Percentiles rank a stretch among this genome's conserved stretches.
phyloP scores from a whole-genome alignment of 2,113 vertebrate genomes.

The Mesocricetus auratus region DNA sequence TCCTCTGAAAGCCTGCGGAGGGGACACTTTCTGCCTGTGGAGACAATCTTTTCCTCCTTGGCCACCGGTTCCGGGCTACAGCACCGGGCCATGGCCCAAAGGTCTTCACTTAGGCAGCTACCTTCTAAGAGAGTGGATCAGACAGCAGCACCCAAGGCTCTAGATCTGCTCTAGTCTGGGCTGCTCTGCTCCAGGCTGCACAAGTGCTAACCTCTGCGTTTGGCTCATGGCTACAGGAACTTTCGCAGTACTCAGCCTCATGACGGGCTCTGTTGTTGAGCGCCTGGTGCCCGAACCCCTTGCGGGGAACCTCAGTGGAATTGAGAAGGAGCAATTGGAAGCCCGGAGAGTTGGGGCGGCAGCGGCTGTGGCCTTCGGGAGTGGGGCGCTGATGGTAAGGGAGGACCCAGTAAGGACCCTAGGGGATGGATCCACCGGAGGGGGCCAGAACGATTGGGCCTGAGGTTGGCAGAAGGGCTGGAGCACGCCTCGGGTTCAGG shows the following conservation, averaged over 20 bases:
- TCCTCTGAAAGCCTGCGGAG: background rate
- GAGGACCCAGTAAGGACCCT: background rate
- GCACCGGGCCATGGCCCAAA: background rate
- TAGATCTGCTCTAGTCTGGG: background rate
- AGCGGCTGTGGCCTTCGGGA: slow-evolving; percentile 91
- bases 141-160: background rate
- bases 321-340: slow-evolving; percentile 87
- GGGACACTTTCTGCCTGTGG: background rate
- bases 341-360: slow-evolving; percentile 91
- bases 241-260: slow-evolving; percentile 94
- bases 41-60: background rate
- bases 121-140: background rate
- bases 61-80: rapidly evolving
- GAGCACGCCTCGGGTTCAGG: background rate
- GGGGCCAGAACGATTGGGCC: background rate
- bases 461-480: too few relatives aligned
- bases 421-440: background rate
- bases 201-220: background rate
- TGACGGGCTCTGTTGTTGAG: slow-evolving; percentile 94
- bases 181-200: background rate
- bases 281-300: slow-evolving; percentile 90
- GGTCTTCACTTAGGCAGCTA: background rate
- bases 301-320: slow-evolving; percentile 86
- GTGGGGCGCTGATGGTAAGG: slow-evolving; percentile 93
- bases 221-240: slow-evolving; percentile 88